Percentiles rank a stretch among this genome's conserved stretches.
Evolutionary conservation across 2,888 invertebrate species (phyloP).

Genomic region (Xestia c-nigrum): DNA sequence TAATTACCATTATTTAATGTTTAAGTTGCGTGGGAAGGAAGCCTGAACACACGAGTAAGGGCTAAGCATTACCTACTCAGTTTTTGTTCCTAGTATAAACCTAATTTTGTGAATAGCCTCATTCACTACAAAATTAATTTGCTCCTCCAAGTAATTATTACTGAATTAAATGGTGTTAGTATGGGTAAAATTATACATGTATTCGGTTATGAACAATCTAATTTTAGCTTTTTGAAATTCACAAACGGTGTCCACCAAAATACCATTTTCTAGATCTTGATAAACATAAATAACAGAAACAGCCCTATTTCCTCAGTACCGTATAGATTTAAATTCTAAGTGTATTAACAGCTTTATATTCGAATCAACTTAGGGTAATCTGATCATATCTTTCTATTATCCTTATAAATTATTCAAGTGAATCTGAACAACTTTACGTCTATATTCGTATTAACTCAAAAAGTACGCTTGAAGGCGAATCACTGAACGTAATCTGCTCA

Average conservation of each 20-base stretch:
- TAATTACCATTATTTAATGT: neutral
- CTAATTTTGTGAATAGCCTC: neutral
- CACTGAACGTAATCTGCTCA: conserved; percentile 61
- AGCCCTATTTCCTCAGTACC: neutral
- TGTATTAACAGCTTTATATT: conserved; percentile 48
- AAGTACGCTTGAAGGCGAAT: conserved; percentile 59
- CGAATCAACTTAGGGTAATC: conserved; percentile 57
- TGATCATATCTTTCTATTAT: conserved; percentile 65
- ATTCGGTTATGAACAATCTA: neutral
- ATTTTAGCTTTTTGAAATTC: neutral
- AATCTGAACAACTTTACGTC: conserved; percentile 63
- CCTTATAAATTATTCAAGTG: conserved; percentile 68
- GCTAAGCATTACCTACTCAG: neutral
- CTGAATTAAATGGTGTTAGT: conserved; percentile 2
- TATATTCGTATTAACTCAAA: conserved; percentile 59
- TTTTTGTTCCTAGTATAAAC: neutral
- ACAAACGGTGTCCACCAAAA: neutral
- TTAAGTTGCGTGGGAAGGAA: neutral
- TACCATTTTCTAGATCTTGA: neutral
- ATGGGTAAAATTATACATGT: neutral
- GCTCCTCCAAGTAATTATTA: neutral
- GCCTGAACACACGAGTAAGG: neutral
- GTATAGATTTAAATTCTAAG: conserved; percentile 31
- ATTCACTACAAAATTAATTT: neutral
- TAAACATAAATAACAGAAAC: neutral